Evolutionary conservation across 1,140 invertebrate genomes (phyloP).

Genomic region (Tachypleus tridentatus): DNA sequence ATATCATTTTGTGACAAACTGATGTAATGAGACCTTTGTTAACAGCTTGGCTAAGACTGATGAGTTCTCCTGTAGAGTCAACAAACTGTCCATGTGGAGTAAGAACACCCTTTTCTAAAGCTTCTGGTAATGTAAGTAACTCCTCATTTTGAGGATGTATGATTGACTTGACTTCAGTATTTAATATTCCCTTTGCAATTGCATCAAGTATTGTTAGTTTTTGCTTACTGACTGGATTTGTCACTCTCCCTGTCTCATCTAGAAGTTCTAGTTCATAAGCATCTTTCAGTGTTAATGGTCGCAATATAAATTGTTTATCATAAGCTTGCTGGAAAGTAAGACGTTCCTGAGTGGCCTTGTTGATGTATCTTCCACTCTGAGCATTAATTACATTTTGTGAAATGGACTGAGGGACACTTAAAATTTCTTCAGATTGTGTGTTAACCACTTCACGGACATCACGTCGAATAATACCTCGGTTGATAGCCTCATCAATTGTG

Average conservation of each 20-base stretch:
- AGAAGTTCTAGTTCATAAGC: slow-evolving; percentile 65
- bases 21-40: slow-evolving; percentile 76
- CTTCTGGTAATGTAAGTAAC: slow-evolving; percentile 68
- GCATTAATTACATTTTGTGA: slow-evolving; percentile 61
- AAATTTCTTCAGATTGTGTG: slow-evolving; percentile 56
- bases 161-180: slow-evolving; percentile 74
- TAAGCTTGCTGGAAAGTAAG: slow-evolving; percentile 65
- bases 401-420: slow-evolving; percentile 67
- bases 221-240: slow-evolving; percentile 59
- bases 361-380: slow-evolving; percentile 61
- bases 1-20: slow-evolving; percentile 72
- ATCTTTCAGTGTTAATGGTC: slow-evolving; percentile 82
- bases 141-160: slow-evolving; percentile 58
- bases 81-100: slow-evolving; percentile 55
- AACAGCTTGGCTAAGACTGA: slow-evolving; percentile 63
- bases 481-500: slow-evolving; percentile 62
- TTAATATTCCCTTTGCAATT: slow-evolving; percentile 68
- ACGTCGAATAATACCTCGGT: slow-evolving; percentile 58
- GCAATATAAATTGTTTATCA: slow-evolving; percentile 60
- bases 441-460: slow-evolving; percentile 68
- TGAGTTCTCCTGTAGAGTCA: slow-evolving; percentile 54
- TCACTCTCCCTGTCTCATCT: slow-evolving; percentile 60
- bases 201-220: slow-evolving; percentile 70
- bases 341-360: slow-evolving; percentile 56
- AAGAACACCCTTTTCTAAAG: slow-evolving; percentile 63